Conservation (phyloP, 1,140 invertebrate species). For the Macrobrachium rosenbergii region DNA sequence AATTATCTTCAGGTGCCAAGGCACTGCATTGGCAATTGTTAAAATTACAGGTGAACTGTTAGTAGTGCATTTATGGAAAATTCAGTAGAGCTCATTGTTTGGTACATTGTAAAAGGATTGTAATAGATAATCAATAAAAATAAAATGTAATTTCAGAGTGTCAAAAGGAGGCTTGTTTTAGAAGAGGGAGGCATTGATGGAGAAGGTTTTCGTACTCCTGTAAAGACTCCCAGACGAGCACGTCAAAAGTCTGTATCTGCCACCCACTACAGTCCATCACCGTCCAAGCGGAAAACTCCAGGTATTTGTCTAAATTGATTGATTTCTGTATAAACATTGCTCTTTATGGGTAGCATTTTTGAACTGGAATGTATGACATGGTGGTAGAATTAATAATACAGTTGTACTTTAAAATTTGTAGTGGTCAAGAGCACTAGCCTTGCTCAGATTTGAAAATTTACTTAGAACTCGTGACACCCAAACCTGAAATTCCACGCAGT, state of each 20-base stretch:
- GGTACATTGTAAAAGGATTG: slow-evolving; percentile 34
- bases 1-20: too few relatives aligned
- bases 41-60: not conserved
- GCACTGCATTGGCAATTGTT: too few relatives aligned
- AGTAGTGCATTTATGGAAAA: not conserved
- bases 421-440: too few relatives aligned
- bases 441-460: too few relatives aligned
- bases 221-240: slow-evolving; percentile 68
- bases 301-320: slow-evolving; percentile 48
- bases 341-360: too few relatives aligned
- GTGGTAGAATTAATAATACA: too few relatives aligned
- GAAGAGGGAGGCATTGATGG: slow-evolving; percentile 70
- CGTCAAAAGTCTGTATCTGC: slow-evolving; percentile 66
- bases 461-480: too few relatives aligned
- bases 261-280: slow-evolving; percentile 60
- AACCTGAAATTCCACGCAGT: too few relatives aligned
- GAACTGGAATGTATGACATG: too few relatives aligned
- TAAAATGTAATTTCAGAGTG: slow-evolving; percentile 73
- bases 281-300: slow-evolving; percentile 63
- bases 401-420: too few relatives aligned
- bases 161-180: slow-evolving; percentile 84
- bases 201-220: slow-evolving; percentile 75
- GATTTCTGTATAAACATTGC: too few relatives aligned
- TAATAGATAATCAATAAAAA: slow-evolving; percentile 66
- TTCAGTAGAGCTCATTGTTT: too few relatives aligned